Base-by-base conservation (phyloP, 2,113 vertebrate species). In the Seriola aureovittata region DNA sequence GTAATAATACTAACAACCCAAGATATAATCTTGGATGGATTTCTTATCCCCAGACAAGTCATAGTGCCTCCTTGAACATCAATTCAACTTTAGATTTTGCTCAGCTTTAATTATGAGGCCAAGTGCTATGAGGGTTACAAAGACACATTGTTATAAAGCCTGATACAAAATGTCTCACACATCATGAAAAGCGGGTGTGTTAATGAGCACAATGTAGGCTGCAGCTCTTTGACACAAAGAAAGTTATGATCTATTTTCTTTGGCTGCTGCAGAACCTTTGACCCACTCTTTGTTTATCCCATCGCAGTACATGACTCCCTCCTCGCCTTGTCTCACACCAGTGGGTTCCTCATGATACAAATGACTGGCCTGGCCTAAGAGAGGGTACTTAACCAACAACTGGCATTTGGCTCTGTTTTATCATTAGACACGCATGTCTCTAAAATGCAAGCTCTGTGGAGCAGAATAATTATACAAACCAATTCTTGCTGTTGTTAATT, bases 391-490 rank as follows among this genome's bases (percentile, higher is more conserved):
- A 93, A 88, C 91, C 80, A 92, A 89, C 93, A 89, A 85, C 91
- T 90, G 92, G 86, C 84, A 88, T 91, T 91, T 94, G 91, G 89
- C 89, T 88, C 76, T 83, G 78, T 88, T 92, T 94, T 90, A 92
- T 88, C 92, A 95, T 94, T 92, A 94, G 92, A 91, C 92, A 91
- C 57, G 85, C 90, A 91, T 93, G 91, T 92, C 82, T 93, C 78
- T 84, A 85, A 91, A 92, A 91, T 75, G 75, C 85, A 93, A 83
- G 91, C 93, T 92, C 91, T 78, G 89, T 88, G 86, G 87, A 88
- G 87, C 88, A 91, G 88, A 91, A 92, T 93, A 92, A 93, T 95
- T 94, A 93, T 85, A 88, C 84, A 91, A 92, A 91, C 87, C 71
- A 85, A 81, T 90, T 87, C 85, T 87, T 23, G 54, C 81, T 91